Conservation (phyloP, 2,888 invertebrate species). For the Nasonovia ribisnigri region DNA sequence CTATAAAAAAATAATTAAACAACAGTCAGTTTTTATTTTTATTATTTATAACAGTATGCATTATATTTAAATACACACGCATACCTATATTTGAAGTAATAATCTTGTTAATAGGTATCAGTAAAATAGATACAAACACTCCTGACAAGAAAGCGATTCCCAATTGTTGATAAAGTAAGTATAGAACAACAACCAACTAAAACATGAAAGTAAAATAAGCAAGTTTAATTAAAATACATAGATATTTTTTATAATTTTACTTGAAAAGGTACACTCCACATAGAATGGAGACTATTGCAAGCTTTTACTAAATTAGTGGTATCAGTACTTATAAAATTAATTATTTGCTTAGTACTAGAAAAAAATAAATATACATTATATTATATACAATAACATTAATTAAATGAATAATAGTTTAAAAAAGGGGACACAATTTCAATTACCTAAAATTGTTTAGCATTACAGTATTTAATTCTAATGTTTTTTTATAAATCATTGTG, state of each 20-base stretch:
- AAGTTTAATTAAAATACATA: constrained; percentile 18
- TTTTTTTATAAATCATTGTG: constrained; percentile 84
- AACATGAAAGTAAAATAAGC: constrained; percentile 67
- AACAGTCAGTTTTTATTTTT: neutral
- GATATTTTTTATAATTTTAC: constrained; percentile 71
- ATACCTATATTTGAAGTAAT: constrained; percentile 90
- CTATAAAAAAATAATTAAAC: constrained; percentile 66
- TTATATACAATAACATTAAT: neutral
- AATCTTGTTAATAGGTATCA: constrained; percentile 93
- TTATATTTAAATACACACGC: neutral
- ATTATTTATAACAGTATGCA: neutral
- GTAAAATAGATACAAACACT: constrained; percentile 83
- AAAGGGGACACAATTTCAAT: constrained; percentile 23
- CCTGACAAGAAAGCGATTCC: constrained; percentile 94
- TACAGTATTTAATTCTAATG: constrained; percentile 72
- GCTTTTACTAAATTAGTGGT: constrained; percentile 95
- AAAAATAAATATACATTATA: constrained; percentile 1
- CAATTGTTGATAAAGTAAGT: constrained; percentile 88
- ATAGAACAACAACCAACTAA: constrained; percentile 85
- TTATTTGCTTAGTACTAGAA: constrained; percentile 83
- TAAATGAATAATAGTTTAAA: neutral
- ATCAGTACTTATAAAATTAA: constrained; percentile 97
- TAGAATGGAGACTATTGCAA: constrained; percentile 94
- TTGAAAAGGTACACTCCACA: constrained; percentile 97
- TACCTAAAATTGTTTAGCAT: constrained; percentile 70